Evolutionary conservation across 2,113 vertebrate genomes (phyloP).

Genomic region (Lepidothrix coronata): DNA sequence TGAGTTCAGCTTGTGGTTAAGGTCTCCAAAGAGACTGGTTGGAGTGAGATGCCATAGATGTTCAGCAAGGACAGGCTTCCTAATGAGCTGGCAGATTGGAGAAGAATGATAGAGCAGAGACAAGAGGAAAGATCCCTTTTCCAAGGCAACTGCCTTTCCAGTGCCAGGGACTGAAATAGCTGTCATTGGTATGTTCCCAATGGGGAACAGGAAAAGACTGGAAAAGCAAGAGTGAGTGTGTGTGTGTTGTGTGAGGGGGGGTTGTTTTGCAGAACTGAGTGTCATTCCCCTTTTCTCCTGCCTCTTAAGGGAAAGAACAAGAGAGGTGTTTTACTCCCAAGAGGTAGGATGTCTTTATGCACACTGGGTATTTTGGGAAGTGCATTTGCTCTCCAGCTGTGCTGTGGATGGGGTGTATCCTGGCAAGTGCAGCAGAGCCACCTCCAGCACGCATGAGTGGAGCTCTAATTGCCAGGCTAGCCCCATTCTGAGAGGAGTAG

Average conservation of each 20-base stretch:
- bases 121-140: background rate
- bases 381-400: slow-evolving; percentile 11
- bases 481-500: background rate
- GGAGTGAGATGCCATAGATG: background rate
- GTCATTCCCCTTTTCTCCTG: background rate
- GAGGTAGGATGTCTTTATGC: slow-evolving; percentile 29
- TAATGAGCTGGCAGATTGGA: slow-evolving; percentile 7
- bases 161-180: slow-evolving; percentile 35
- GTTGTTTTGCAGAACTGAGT: background rate
- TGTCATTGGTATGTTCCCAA: background rate
- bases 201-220: background rate
- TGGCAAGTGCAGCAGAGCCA: slow-evolving; percentile 46
- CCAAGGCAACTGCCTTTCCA: background rate
- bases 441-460: slow-evolving; percentile 32
- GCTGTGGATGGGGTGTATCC: slow-evolving; percentile 13
- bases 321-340: background rate
- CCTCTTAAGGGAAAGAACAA: background rate
- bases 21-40: background rate
- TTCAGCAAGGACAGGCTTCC: slow-evolving; percentile 1
- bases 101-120: background rate
- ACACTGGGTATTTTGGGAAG: background rate
- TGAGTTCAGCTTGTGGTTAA: background rate
- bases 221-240: background rate
- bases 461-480: slow-evolving; percentile 27
- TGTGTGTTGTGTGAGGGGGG: background rate